These are phyloP conservation scores for Maccullochella peelii DNA, from an alignment of 2,113 vertebrate genomes.

Conservation along the genomic window DNA sequence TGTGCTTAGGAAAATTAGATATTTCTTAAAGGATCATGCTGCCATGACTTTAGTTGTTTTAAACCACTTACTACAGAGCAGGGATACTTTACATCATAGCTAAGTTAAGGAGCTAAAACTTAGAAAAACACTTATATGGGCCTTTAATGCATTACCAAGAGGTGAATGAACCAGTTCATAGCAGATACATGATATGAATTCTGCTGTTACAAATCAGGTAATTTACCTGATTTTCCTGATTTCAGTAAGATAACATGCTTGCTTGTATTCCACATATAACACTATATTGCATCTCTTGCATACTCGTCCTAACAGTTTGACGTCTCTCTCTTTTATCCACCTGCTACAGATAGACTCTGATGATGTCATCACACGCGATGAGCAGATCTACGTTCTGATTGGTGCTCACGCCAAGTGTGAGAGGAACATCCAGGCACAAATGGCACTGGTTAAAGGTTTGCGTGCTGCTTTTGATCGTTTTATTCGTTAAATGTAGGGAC, in stretches of 20 bases:
- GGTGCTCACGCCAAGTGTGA: conserved; percentile 89
- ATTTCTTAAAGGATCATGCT: neutral
- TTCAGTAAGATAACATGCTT: neutral
- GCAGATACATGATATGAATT: neutral
- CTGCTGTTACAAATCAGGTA: neutral
- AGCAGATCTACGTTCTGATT: conserved; percentile 92
- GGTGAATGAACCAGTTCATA: neutral
- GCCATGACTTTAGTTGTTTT: neutral
- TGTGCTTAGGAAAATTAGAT: neutral
- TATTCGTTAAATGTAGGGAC: neutral
- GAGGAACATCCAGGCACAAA: conserved; percentile 82
- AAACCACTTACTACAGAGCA: neutral
- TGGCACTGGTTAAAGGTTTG: conserved; percentile 82
- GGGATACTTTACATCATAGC: neutral
- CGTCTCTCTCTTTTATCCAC: neutral
- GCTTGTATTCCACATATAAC: too few species aligned
- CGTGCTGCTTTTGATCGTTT: neutral
- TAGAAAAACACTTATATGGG: neutral
- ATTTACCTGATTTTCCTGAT: too few species aligned
- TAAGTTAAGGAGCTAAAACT: neutral
- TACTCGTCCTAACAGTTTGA: neutral
- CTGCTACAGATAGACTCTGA: conserved; percentile 88
- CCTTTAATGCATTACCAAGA: neutral
- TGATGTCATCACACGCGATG: conserved; percentile 92
- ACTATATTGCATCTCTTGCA: neutral